Evolutionary conservation across 2,113 vertebrate genomes (phyloP).

Genomic region (Numida meleagris): DNA sequence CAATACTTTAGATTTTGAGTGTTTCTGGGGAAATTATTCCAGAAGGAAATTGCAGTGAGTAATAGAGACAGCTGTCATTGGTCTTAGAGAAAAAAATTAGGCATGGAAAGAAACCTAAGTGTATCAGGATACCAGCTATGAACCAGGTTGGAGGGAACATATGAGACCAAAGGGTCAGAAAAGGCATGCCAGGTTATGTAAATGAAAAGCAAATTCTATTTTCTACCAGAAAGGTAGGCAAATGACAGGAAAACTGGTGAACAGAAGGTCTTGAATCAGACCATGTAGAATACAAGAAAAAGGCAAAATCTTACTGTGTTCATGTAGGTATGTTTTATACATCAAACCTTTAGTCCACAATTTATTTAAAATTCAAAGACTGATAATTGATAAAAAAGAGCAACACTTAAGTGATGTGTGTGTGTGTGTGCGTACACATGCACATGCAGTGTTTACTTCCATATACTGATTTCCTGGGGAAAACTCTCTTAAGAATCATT

Average conservation of each 20-base stretch:
- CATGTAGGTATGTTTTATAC: neutral
- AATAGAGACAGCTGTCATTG: neutral
- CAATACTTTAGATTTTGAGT: neutral
- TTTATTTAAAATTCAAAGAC: neutral
- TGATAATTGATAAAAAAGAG: neutral
- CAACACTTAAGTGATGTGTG: neutral
- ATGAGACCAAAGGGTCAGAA: neutral
- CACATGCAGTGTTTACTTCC: neutral
- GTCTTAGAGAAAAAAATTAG: neutral
- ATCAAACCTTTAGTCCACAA: neutral
- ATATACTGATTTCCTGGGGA: neutral
- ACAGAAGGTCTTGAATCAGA: neutral
- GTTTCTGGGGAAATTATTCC: neutral
- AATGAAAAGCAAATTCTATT: neutral
- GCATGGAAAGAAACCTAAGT: neutral
- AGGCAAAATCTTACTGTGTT: neutral
- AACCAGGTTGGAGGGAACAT: neutral
- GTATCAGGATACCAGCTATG: neutral
- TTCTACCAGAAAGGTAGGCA: neutral
- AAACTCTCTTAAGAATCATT: conserved; percentile 26
- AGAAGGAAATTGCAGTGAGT: neutral
- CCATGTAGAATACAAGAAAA: neutral
- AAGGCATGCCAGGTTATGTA: neutral
- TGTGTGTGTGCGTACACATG: neutral
- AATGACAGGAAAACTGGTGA: neutral